Evolutionary conservation across 64 coral and sea anemone genomes (phyloP).

Genomic region (Montipora efflorescens): DNA sequence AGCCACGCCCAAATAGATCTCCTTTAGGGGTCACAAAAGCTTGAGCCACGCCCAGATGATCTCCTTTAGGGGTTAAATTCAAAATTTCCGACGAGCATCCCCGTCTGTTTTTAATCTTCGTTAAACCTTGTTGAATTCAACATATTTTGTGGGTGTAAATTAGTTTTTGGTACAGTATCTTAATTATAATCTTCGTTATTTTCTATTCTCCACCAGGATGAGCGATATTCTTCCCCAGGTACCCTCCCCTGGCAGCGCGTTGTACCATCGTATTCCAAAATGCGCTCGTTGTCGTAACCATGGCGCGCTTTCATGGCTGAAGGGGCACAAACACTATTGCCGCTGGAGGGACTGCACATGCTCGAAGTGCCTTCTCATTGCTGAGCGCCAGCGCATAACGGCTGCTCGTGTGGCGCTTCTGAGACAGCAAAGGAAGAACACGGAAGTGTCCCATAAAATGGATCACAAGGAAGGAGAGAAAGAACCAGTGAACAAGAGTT

Average conservation of each 20-base stretch:
- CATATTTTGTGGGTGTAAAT: too few relatives aligned
- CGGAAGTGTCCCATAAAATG: constrained; percentile 23
- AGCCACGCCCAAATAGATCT: too few relatives aligned
- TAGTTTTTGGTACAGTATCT: background rate
- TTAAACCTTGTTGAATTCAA: too few relatives aligned
- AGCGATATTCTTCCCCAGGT: constrained; percentile 88
- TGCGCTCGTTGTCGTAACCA: constrained; percentile 98
- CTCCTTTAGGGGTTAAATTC: too few relatives aligned
- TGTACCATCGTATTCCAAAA: constrained; percentile 96
- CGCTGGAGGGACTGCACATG: constrained; percentile 91
- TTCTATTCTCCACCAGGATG: constrained; percentile 54
- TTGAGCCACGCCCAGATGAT: too few relatives aligned
- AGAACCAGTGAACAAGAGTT: background rate
- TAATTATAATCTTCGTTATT: background rate
- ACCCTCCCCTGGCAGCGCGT: constrained; percentile 79
- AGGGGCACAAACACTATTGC: constrained; percentile 98
- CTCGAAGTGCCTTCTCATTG: constrained; percentile 88
- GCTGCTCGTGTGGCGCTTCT: constrained; percentile 92
- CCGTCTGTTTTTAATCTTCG: too few relatives aligned
- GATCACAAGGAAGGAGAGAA: constrained; percentile 5
- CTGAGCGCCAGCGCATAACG: constrained; percentile 91
- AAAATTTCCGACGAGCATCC: too few relatives aligned
- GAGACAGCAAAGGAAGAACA: constrained; percentile 92
- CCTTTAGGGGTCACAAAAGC: too few relatives aligned
- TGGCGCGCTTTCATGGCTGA: constrained; percentile 85